phyloP scores from a whole-genome alignment of 2,888 invertebrate species.

The Aelia acuminata region DNA sequence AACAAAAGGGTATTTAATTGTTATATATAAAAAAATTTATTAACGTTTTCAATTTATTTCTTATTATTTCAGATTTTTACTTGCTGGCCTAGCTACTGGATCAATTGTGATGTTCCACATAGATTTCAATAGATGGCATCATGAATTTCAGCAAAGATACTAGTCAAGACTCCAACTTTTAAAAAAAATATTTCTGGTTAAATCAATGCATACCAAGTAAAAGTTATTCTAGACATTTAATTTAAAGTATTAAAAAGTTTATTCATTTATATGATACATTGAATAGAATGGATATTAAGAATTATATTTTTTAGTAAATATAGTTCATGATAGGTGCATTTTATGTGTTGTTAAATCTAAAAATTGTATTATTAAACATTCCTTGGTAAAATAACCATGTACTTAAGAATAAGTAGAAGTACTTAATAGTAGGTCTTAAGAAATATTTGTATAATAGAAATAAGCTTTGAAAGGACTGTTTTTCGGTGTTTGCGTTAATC shows the following conservation, averaged over 20 bases:
- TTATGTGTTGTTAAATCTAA: conserved; percentile 37
- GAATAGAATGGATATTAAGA: conserved; percentile 47
- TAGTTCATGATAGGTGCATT: conserved; percentile 34
- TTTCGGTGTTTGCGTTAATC: not conserved
- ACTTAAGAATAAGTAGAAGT: conserved; percentile 49
- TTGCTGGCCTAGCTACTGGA: conserved; percentile 97
- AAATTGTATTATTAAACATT: conserved; percentile 42
- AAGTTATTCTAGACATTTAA: not conserved
- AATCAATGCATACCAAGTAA: conserved; percentile 54
- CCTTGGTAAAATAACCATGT: conserved; percentile 52
- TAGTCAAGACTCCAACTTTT: conserved; percentile 69
- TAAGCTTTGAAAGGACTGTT: conserved; percentile 44
- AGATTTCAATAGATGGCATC: conserved; percentile 99
- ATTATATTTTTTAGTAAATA: conserved; percentile 55
- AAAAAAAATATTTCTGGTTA: conserved; percentile 63
- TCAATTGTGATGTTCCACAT: conserved; percentile 99
- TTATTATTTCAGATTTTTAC: conserved; percentile 84
- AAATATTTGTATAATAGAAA: conserved; percentile 33
- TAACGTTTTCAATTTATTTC: conserved; percentile 14
- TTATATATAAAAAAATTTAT: not conserved
- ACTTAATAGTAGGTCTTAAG: conserved; percentile 44
- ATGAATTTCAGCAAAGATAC: conserved; percentile 95
- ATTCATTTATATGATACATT: conserved; percentile 45
- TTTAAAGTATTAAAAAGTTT: conserved; percentile 23
- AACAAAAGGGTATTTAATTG: no score